Evolutionary conservation across 2,797 vertebrate species (phyloP).

Genomic region (Anableps anableps): DNA sequence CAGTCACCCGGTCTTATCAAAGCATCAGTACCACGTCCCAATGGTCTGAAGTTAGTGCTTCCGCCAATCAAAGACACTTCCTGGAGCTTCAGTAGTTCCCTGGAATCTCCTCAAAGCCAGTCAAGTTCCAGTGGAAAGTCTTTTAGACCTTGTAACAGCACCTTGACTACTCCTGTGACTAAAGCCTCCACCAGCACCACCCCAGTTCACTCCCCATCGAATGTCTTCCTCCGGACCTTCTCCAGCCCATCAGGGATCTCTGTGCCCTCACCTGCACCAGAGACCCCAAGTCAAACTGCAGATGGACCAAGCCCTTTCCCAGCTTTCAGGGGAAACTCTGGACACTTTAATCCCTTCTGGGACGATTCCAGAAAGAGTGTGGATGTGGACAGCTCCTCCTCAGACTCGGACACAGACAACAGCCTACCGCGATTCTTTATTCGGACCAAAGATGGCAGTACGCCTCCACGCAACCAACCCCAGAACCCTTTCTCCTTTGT

Average conservation of each 20-base stretch:
- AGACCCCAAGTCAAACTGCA: conserved; percentile 52
- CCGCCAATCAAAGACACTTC: conserved; percentile 83
- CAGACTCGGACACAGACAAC: conserved; percentile 77
- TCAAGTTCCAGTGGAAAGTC: conserved; percentile 84
- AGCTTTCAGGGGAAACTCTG: conserved; percentile 81
- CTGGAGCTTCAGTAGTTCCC: conserved; percentile 81
- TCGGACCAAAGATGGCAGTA: conserved; percentile 78
- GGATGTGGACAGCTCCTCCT: conserved; percentile 74
- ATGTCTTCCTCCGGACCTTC: conserved; percentile 61
- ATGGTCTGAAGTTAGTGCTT: conserved; percentile 89
- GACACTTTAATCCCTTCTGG: conserved; percentile 94
- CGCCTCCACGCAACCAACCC: conserved; percentile 85
- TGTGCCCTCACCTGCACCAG: conserved; percentile 58
- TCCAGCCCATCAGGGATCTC: conserved; percentile 68
- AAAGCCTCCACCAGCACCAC: conserved; percentile 80
- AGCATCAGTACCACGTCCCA: conserved; percentile 85
- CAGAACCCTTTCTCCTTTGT: conserved; percentile 90
- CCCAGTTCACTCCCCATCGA: conserved; percentile 77
- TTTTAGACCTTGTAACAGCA: conserved; percentile 90
- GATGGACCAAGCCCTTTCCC: conserved; percentile 76
- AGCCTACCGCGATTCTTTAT: conserved; percentile 83
- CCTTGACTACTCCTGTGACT: conserved; percentile 88
- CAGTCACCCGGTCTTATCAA: conserved; percentile 70
- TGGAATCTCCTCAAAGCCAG: conserved; percentile 87
- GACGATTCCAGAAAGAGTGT: conserved; percentile 73